Conservation (phyloP, 2,113 vertebrate genomes). For the Chaetops frenatus region DNA sequence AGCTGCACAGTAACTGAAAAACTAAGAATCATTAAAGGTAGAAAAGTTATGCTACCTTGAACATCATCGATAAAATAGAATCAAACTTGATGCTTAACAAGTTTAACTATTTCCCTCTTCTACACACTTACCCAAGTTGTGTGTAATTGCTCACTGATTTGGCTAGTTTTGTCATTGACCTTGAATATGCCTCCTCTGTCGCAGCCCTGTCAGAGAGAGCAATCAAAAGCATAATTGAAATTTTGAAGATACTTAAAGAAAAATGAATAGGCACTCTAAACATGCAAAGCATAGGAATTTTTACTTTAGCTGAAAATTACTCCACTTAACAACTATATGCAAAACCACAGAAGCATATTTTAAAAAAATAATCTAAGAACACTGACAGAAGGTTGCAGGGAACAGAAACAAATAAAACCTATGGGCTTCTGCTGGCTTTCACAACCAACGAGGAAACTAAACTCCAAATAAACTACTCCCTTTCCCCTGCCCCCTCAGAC, state of each 20-base stretch:
- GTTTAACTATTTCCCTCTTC: background rate
- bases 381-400: background rate
- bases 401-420: background rate
- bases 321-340: background rate
- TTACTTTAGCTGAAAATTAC: background rate
- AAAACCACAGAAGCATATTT: background rate
- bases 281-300: background rate
- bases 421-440: background rate
- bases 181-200: slow-evolving; percentile 89
- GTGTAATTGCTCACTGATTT: slow-evolving; percentile 90
- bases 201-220: slow-evolving; percentile 75
- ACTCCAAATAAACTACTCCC: background rate
- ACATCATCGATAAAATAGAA: background rate
- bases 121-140: slow-evolving; percentile 80
- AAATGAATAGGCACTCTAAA: background rate
- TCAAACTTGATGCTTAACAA: background rate
- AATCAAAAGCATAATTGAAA: background rate
- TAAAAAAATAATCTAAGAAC: background rate
- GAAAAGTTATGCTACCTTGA: background rate
- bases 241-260: background rate
- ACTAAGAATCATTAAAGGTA: background rate
- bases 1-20: background rate
- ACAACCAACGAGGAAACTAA: background rate
- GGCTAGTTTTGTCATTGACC: slow-evolving; percentile 91
- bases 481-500: background rate